Percentiles rank a stretch among this genome's conserved stretches.
Conservation (phyloP, 2,797 vertebrate species). For the Lepidocolaptes lacrymiger region DNA sequence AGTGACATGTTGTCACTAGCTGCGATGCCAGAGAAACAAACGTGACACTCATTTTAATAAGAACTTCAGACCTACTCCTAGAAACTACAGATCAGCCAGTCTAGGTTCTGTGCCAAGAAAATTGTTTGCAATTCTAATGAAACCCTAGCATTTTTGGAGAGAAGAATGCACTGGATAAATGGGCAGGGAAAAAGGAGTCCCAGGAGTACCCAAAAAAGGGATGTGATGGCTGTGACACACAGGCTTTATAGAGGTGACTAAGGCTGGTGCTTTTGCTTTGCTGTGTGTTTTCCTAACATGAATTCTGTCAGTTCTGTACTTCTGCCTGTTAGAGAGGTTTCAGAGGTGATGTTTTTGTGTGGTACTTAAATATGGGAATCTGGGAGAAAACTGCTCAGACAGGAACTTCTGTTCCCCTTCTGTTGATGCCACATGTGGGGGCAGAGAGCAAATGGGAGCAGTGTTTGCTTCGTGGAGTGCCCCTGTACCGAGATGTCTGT, state of each 20-base stretch:
- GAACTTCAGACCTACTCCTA: background rate
- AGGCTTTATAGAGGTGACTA: background rate
- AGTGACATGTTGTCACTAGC: background rate
- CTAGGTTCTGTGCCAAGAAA: background rate
- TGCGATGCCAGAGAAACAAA: background rate
- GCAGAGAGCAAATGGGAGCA: background rate
- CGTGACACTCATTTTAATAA: background rate
- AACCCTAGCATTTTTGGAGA: background rate
- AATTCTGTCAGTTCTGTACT: background rate
- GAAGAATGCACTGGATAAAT: background rate
- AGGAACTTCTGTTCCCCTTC: background rate
- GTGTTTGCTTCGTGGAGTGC: background rate
- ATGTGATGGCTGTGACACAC: background rate
- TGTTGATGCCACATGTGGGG: background rate
- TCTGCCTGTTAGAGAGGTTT: background rate
- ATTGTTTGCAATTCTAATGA: background rate
- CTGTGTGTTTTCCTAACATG: background rate
- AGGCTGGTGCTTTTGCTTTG: background rate
- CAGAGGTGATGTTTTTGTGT: background rate
- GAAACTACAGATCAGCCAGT: background rate
- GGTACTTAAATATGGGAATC: background rate
- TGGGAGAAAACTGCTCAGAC: background rate
- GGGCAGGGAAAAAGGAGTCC: background rate
- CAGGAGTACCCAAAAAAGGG: background rate
- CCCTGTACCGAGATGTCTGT: background rate